A percentile compares a stretch with the other conserved stretches of the same genome.
Evolutionary conservation across 2,888 invertebrate genomes (phyloP).

Genomic region (Drosophila mercatorum): DNA sequence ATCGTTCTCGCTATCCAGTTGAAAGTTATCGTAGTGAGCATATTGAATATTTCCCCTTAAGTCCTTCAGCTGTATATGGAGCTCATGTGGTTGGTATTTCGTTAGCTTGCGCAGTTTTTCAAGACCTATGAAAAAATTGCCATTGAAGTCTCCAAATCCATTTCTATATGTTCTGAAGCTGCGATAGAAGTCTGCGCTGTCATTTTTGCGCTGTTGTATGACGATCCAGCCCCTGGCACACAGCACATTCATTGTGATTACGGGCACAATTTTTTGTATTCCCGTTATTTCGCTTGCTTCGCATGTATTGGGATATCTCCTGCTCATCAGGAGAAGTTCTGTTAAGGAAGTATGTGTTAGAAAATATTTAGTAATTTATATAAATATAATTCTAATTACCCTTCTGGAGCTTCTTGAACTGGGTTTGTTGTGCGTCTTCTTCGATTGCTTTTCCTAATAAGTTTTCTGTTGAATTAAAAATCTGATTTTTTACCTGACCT

Average conservation of each 20-base stretch:
- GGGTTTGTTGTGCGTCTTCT: too few relatives aligned
- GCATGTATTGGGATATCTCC: not conserved
- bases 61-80: conserved; percentile 5
- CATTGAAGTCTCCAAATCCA: not conserved
- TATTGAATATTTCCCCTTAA: not conserved
- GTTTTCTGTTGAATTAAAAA: too few relatives aligned
- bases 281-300: not conserved
- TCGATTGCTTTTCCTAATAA: too few relatives aligned
- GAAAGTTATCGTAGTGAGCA: conserved; percentile 4
- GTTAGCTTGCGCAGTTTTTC: conserved; percentile 5
- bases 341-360: not conserved
- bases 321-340: not conserved
- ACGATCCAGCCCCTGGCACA: not conserved
- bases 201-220: conserved; percentile 9
- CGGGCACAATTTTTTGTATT: not conserved
- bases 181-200: not conserved
- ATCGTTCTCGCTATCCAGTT: not conserved
- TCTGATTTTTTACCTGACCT: too few relatives aligned
- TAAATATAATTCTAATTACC: not conserved
- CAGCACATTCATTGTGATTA: not conserved
- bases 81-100: not conserved
- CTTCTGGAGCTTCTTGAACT: not conserved
- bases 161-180: not conserved
- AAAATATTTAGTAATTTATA: not conserved
- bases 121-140: conserved; percentile 16